phyloP scores from a whole-genome alignment of 2,797 vertebrate species.

The Loris lydekkerianus region DNA sequence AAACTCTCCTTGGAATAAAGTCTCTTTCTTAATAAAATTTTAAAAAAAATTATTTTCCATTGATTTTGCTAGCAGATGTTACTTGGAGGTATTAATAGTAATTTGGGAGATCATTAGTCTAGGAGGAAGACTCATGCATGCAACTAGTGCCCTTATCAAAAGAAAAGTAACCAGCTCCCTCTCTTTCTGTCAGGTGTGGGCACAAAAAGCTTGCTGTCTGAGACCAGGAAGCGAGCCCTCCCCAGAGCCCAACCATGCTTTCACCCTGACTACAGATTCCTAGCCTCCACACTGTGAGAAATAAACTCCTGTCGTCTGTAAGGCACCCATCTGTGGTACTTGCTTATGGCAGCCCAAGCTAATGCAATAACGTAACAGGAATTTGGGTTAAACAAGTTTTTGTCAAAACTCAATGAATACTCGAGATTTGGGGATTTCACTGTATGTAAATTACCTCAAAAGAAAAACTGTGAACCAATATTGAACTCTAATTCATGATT shows the following conservation, averaged over 20 bases:
- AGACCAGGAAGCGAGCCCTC: neutral
- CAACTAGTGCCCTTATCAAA: neutral
- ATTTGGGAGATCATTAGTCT: neutral
- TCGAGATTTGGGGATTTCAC: neutral
- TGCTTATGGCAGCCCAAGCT: neutral
- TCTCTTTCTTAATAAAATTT: neutral
- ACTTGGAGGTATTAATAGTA: neutral
- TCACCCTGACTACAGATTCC: neutral
- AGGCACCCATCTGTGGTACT: neutral
- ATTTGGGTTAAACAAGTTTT: neutral
- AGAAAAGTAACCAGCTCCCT: neutral
- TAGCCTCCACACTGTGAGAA: neutral
- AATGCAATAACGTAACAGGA: neutral
- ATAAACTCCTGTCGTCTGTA: neutral
- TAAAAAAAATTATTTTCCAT: neutral
- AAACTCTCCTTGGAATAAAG: neutral
- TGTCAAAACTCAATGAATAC: neutral
- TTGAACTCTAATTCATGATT: neutral
- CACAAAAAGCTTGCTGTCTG: neutral
- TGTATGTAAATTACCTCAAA: neutral
- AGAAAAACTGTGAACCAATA: conserved; percentile 20
- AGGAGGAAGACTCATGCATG: neutral
- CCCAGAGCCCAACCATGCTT: neutral
- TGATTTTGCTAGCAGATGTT: neutral
- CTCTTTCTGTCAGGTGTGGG: neutral